phyloP scores from a whole-genome alignment of 2,113 vertebrate species.

The human region GRCh38 chr15:40306001-40306500 shows the following conservation, averaged over 20 bases:
- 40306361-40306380: neutral
- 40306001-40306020: neutral
- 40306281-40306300: neutral
- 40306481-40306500: conserved; percentile 69
- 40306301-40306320: neutral
- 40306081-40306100: neutral
- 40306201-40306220: neutral
- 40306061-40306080: neutral
- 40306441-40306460: neutral
- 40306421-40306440: neutral
- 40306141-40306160: neutral
- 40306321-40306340: too few relatives aligned
- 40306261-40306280: neutral
- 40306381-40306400: neutral
- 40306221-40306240: neutral
- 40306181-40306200: neutral
- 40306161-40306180: neutral
- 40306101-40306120: neutral
- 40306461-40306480: conserved; percentile 67
- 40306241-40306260: neutral
- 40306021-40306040: neutral
- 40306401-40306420: too few relatives aligned
- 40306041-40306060: neutral
- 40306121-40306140: neutral
- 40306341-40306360: neutral